Conservation (phyloP, 2,797 vertebrate species). For the Monodelphis domestica region DNA sequence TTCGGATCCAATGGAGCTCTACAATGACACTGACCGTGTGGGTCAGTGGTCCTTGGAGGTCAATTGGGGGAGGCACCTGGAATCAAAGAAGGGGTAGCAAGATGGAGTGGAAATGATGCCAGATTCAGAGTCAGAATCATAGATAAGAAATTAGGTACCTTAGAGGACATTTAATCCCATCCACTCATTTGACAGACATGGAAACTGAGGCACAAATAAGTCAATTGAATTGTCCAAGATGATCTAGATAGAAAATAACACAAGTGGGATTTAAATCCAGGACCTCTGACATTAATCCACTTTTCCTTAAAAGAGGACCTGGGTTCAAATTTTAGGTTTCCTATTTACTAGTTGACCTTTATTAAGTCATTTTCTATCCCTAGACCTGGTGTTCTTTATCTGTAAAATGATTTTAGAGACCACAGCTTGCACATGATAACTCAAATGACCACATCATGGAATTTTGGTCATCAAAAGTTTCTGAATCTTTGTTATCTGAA, state of each 20-base stretch:
- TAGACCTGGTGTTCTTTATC: not conserved
- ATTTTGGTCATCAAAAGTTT: not conserved
- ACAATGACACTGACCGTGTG: not conserved
- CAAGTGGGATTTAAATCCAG: not conserved
- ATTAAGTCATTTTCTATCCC: not conserved
- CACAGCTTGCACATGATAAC: not conserved
- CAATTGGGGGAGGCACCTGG: not conserved
- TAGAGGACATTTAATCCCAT: not conserved
- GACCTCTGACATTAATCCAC: not conserved
- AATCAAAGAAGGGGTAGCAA: not conserved
- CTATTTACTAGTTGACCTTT: not conserved
- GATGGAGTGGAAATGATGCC: not conserved
- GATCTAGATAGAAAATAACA: not conserved
- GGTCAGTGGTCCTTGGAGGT: not conserved
- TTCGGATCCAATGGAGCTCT: not conserved
- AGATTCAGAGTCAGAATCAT: not conserved
- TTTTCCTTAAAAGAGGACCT: not conserved
- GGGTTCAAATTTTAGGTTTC: not conserved
- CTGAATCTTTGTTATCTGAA: not conserved
- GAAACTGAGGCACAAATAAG: not conserved
- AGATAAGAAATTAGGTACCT: not conserved
- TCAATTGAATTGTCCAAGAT: not conserved
- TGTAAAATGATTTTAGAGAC: not conserved
- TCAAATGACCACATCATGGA: not conserved
- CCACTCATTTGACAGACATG: not conserved